Base-by-base conservation (phyloP, 2,888 invertebrate genomes). In the Tillus elongatus region DNA sequence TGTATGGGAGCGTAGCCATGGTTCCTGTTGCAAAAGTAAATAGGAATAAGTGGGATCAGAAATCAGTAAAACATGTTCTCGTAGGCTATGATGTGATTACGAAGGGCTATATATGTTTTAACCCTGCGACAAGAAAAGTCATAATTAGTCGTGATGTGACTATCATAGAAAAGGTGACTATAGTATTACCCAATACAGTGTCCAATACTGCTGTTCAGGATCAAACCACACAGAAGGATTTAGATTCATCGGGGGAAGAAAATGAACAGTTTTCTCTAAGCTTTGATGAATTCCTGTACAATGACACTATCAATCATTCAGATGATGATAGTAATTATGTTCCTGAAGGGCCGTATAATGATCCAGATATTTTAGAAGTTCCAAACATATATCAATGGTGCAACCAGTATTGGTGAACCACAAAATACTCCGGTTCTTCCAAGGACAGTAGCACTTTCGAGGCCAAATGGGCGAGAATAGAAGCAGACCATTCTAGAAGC, bases 31-130 rank as follows among this genome's bases (percentile, higher is more conserved):
- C n/a, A n/a, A n/a, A n/a, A n/a, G n/a, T n/a, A n/a, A n/a, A n/a
- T n/a, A n/a, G n/a, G n/a, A n/a, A n/a, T n/a, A n/a, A n/a, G n/a
- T n/a, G n/a, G n/a, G n/a, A n/a, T n/a, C n/a, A n/a, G n/a, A n/a
- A n/a, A n/a, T n/a, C n/a, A n/a, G n/a, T n/a, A n/a, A 40, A 45
- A 31, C 32, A 37, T 29, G 44, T 52, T 15, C 33, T 51, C 3
- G 48, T 53, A 10, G 50, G 53, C 2, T 53, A 44, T 40, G 44
- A 42, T 39, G 51, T 46, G 19, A 37, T 37, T 13, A 39, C 43
- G 3, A 49, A 52, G 35, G 52, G 50, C 9, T 53, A 52, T 41
- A 37, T 51, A 15, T 28, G 44, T 2, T 43, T 44, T 33, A 42
- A 46, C 15, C 39, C 42, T 14, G 26, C 9, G 9, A 39, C 34